A percentile compares a stretch with the other conserved stretches of the same genome.
Conservation (phyloP, 2,888 invertebrate species). For the Pseudococcus viburni region DNA sequence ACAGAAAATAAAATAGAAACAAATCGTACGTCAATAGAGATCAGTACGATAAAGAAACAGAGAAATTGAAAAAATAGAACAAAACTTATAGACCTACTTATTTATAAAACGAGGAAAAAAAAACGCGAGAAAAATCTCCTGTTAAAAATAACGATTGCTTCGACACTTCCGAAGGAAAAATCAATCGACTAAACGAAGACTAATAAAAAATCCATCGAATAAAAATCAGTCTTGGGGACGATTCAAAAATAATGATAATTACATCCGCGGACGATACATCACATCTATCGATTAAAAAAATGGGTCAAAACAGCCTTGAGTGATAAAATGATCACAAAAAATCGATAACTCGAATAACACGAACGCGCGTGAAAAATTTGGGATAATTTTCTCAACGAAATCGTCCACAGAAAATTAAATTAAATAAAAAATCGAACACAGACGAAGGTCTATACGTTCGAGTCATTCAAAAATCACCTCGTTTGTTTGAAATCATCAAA, state of each 20-base stretch:
- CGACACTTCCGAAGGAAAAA: not conserved
- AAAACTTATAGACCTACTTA: not conserved
- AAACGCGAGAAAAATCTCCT: slow-evolving; percentile 7
- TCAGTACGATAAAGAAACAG: not conserved
- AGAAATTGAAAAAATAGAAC: not conserved
- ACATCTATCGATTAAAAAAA: not conserved
- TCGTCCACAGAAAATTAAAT: not conserved
- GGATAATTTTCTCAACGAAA: not conserved
- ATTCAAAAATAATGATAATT: not conserved
- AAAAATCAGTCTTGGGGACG: slow-evolving; percentile 16
- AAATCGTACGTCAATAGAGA: not conserved
- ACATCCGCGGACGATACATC: not conserved
- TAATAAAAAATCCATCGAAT: not conserved
- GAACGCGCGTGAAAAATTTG: not conserved
- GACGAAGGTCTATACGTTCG: too few species aligned
- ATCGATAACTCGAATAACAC: not conserved
- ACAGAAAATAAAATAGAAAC: slow-evolving; percentile 12
- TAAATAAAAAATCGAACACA: too few species aligned
- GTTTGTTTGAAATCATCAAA: too few species aligned
- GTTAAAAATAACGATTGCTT: not conserved
- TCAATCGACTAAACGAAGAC: not conserved
- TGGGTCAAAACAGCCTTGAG: not conserved
- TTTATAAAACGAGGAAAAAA: not conserved
- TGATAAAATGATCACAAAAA: slow-evolving; percentile 5
- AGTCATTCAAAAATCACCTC: too few species aligned